Evolutionary conservation across 2,797 vertebrate genomes (phyloP).

Genomic region (Meda fulgida): DNA sequence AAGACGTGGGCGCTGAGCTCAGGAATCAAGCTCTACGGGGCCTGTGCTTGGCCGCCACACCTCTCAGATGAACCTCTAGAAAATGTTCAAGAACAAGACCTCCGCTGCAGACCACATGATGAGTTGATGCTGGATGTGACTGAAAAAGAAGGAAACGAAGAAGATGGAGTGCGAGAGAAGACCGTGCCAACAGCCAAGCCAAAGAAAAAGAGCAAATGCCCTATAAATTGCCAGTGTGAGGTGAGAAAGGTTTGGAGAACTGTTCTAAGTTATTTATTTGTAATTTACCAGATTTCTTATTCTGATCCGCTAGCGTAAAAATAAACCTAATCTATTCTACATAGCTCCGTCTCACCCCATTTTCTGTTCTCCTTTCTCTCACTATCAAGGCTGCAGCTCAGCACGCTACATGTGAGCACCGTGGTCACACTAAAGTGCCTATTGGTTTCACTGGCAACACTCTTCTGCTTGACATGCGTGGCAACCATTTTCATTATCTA

Average conservation of each 20-base stretch:
- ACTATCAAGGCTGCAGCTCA: slow-evolving; percentile 68
- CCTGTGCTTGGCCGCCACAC: slow-evolving; percentile 79
- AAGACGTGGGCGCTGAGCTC: slow-evolving; percentile 75
- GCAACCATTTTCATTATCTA: slow-evolving; percentile 81
- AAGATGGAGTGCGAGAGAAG: slow-evolving; percentile 63
- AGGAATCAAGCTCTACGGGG: slow-evolving; percentile 75
- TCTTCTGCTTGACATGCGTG: slow-evolving; percentile 83
- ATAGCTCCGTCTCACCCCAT: neutral
- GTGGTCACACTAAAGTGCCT: slow-evolving; percentile 80
- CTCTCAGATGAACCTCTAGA: slow-evolving; percentile 82
- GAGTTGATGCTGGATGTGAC: slow-evolving; percentile 59
- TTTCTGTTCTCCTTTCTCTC: slow-evolving; percentile 1
- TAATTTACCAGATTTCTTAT: too few relatives aligned
- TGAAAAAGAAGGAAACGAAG: slow-evolving; percentile 62
- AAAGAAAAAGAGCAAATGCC: slow-evolving; percentile 74
- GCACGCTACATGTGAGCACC: slow-evolving; percentile 82
- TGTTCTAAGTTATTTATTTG: neutral
- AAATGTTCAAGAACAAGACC: slow-evolving; percentile 73
- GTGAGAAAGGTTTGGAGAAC: slow-evolving; percentile 58
- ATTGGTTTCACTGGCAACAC: slow-evolving; percentile 81
- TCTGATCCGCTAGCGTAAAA: too few relatives aligned
- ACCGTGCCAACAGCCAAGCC: neutral
- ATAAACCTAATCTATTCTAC: neutral
- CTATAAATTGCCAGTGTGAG: slow-evolving; percentile 80
- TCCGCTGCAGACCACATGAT: slow-evolving; percentile 75